Base-by-base conservation (phyloP, 64 coral and sea anemone genomes). In the Montipora foliosa region DNA sequence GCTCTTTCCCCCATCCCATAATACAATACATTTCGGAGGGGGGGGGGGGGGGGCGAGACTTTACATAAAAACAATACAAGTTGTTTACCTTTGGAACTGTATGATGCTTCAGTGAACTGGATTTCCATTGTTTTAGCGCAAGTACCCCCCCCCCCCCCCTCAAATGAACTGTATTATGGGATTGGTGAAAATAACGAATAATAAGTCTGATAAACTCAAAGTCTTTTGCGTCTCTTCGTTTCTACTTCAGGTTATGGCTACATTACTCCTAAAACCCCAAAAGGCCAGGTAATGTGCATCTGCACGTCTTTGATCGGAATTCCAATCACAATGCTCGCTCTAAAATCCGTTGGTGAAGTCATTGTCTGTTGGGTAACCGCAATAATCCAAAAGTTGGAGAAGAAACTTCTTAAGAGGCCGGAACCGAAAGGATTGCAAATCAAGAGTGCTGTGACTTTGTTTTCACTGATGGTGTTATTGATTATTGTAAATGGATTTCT, bases 381-480 rank as follows among this genome's bases (percentile, higher is more conserved):
- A 49, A 21, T 82, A 57, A 51, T 94, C 49, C 47, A 48, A 16
- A 81, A 88, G 77, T 51, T 74, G 4, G 92, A 88, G 51, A 89
- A 94, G 15, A 81, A 61, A 20, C 10, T 94, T 10, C 73, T 69
- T 7, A 81, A 89, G 58, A 79, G n/a, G 14, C 19, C 7, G 13
- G 75, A 75, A 75, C 64, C 85, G 3, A 75, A 81, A 12, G 2
- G 88, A 47, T 29, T 89, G 11, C 49, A 89, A 75, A 81, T 66
- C 21, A 94, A 89, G 62, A 62, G 85, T 60, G 60, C 85, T 62
- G 37, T 89, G 50, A 79, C 80, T 17, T 80, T 80, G 29, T 94
- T 81, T 60, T 19, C 74, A 4, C 45, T 69, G 1, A 94, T 89
- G 86, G 16, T 88, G 4, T 1, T 81, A 5, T 44, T 51, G 15